A percentile compares a stretch with the other conserved stretches of the same genome.
Evolutionary conservation across 2,888 invertebrate species (phyloP).

Genomic region (Thymelicus lineola): DNA sequence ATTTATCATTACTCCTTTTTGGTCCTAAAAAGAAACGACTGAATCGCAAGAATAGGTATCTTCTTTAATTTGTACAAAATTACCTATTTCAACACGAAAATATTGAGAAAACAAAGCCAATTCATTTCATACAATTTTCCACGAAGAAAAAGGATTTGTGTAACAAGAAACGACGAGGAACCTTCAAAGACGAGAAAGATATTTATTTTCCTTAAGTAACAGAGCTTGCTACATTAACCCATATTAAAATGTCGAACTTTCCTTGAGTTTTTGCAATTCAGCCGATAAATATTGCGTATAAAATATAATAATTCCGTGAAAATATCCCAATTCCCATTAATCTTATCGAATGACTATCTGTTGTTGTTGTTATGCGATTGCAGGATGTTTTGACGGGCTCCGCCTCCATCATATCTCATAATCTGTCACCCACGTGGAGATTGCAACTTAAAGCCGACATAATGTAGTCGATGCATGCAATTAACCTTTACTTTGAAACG

Average conservation of each 20-base stretch:
- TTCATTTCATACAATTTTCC: conserved; percentile 15
- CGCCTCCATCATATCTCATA: not conserved
- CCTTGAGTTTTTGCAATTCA: conserved; percentile 20
- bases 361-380: conserved; percentile 8
- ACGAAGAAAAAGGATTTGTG: conserved; percentile 28
- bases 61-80: conserved; percentile 17
- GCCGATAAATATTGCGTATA: conserved; percentile 14
- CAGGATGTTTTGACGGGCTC: conserved; percentile 8
- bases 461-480: not conserved
- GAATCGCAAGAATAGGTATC: not conserved
- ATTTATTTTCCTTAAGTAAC: conserved; percentile 4
- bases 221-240: conserved; percentile 4
- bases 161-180: conserved; percentile 20
- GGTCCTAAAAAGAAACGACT: not conserved
- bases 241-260: conserved; percentile 12
- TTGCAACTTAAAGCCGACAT: not conserved
- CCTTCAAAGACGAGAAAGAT: conserved; percentile 4
- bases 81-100: conserved; percentile 8
- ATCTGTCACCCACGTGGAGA: conserved; percentile 1
- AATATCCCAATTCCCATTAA: conserved; percentile 13
- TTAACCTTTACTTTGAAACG: not conserved
- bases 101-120: conserved; percentile 26
- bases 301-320: conserved; percentile 25
- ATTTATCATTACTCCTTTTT: not conserved
- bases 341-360: conserved; percentile 20